Evolutionary conservation across 2,888 invertebrate genomes (phyloP).

Genomic region (Lasiommata megera): DNA sequence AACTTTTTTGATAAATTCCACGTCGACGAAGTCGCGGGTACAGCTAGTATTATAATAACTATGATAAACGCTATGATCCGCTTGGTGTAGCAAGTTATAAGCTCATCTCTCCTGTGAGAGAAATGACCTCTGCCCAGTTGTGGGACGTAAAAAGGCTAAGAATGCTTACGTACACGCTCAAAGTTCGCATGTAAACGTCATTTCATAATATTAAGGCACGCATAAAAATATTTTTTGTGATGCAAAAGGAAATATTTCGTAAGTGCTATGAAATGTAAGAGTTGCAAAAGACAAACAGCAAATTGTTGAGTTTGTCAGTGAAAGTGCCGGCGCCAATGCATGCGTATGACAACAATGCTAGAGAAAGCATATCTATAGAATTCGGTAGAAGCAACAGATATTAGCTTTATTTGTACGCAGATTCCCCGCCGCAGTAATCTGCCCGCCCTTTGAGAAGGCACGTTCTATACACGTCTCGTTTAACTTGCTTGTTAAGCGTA

Average conservation of each 20-base stretch:
- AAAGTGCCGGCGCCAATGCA: slow-evolving; percentile 48
- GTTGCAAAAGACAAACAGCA: slow-evolving; percentile 47
- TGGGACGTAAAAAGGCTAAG: no score
- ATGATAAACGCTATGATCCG: no score
- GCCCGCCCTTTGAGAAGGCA: slow-evolving; percentile 21
- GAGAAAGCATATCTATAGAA: slow-evolving; percentile 55
- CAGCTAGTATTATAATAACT: no score
- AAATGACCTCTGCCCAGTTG: no score
- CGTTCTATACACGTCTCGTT: slow-evolving; percentile 22
- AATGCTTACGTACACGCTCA: background rate
- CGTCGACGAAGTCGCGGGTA: no score
- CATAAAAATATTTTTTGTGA: slow-evolving; percentile 33
- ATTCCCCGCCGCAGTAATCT: slow-evolving; percentile 31
- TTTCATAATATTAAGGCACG: slow-evolving; percentile 36
- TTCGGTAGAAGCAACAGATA: slow-evolving; percentile 46
- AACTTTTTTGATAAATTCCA: no score
- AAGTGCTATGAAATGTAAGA: slow-evolving; percentile 36
- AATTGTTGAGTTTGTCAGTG: slow-evolving; percentile 47
- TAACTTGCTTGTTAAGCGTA: slow-evolving; percentile 19
- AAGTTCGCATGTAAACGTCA: background rate
- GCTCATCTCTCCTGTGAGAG: no score
- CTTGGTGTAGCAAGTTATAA: no score
- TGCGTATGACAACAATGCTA: slow-evolving; percentile 51
- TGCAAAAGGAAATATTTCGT: slow-evolving; percentile 34
- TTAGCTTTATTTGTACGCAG: slow-evolving; percentile 41